phyloP scores from a whole-genome alignment of 1,140 invertebrate genomes.

The Maconellicoccus hirsutus region DNA sequence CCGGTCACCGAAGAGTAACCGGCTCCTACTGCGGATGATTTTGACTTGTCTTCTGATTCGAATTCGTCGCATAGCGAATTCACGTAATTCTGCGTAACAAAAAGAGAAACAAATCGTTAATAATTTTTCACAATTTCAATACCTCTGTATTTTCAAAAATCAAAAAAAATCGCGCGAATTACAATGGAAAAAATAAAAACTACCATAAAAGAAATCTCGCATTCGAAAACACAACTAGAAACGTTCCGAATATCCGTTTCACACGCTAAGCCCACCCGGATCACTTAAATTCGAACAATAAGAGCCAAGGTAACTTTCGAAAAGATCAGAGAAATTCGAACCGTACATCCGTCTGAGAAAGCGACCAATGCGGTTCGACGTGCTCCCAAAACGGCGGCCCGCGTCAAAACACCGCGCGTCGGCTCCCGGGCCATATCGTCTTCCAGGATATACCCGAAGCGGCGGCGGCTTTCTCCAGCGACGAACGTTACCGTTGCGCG shows the following conservation, averaged over 20 bases:
- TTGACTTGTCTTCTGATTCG: slow-evolving; percentile 29
- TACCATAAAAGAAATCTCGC: too few relatives aligned
- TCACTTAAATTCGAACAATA: background rate
- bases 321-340: background rate
- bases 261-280: background rate
- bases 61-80: slow-evolving; percentile 26
- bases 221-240: too few relatives aligned
- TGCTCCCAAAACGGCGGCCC: background rate
- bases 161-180: too few relatives aligned
- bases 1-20: slow-evolving; percentile 41
- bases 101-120: background rate
- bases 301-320: slow-evolving; percentile 1
- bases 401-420: too few relatives aligned
- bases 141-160: too few relatives aligned
- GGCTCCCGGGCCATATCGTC: too few relatives aligned
- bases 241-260: background rate
- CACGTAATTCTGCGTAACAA: slow-evolving; percentile 28
- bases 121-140: too few relatives aligned
- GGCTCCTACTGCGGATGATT: slow-evolving; percentile 36
- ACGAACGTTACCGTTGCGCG: too few relatives aligned
- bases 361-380: background rate
- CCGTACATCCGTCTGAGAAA: background rate
- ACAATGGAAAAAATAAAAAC: too few relatives aligned
- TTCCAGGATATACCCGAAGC: background rate
- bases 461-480: background rate